Evolutionary conservation across 2,113 vertebrate species (phyloP).

Genomic region (Trogon melanurus): DNA sequence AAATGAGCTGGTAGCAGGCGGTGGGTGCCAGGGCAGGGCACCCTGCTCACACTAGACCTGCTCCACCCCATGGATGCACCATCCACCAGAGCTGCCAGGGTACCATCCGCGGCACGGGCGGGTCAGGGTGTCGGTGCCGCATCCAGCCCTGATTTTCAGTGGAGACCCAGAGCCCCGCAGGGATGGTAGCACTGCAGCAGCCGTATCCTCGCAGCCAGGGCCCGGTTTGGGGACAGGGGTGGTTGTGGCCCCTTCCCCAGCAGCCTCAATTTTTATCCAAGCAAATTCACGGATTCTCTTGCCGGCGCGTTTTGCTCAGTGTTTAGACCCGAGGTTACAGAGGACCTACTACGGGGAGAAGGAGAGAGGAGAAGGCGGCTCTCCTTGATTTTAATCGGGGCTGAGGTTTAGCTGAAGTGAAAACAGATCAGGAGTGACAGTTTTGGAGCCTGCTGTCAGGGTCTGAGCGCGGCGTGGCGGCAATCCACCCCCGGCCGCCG

Average conservation of each 20-base stretch:
- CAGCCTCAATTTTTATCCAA: neutral
- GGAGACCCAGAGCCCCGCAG: neutral
- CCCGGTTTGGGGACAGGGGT: neutral
- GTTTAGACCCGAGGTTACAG: neutral
- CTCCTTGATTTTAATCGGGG: constrained; percentile 73
- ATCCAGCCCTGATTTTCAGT: neutral
- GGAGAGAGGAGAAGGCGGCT: neutral
- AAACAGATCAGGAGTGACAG: constrained; percentile 82
- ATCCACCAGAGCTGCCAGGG: fast-evolving
- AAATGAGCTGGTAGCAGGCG: neutral
- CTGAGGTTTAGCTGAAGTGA: constrained; percentile 76
- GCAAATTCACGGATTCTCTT: neutral
- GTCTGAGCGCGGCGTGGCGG: neutral
- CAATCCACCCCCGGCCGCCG: neutral
- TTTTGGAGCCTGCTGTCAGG: constrained; percentile 74
- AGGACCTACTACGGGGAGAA: neutral
- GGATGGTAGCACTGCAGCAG: fast-evolving
- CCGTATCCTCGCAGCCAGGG: fast-evolving
- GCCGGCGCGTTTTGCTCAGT: neutral
- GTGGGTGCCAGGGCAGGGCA: neutral
- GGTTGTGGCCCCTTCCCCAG: neutral
- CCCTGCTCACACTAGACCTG: neutral
- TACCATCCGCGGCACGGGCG: neutral
- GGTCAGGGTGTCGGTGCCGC: fast-evolving
- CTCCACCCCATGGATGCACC: neutral